phyloP scores from a whole-genome alignment of 2,113 vertebrate species.

The Rhabdomys dilectus region DNA sequence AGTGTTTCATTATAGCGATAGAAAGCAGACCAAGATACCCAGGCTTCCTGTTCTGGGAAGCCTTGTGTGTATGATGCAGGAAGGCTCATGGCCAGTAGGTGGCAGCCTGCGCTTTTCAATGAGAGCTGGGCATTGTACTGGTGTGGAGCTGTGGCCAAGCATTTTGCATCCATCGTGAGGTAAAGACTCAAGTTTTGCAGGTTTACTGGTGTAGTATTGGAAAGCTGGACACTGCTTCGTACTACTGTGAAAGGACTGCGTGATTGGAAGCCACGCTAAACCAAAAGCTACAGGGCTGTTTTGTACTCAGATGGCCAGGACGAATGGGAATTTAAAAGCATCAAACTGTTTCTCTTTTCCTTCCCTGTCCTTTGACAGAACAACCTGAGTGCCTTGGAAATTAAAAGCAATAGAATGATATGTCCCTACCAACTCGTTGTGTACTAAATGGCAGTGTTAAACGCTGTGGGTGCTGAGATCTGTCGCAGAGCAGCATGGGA shows the following conservation, averaged over 20 bases:
- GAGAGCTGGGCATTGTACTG: not conserved
- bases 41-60: not conserved
- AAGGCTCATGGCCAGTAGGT: conserved; percentile 79
- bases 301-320: not conserved
- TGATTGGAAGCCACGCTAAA: not conserved
- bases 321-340: not conserved
- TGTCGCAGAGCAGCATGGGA: not conserved
- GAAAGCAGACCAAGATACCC: not conserved
- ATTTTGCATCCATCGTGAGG: not conserved
- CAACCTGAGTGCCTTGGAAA: not conserved
- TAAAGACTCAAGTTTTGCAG: not conserved
- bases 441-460: not conserved
- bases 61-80: not conserved
- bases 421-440: not conserved
- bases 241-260: not conserved
- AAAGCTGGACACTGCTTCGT: not conserved
- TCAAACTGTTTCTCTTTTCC: not conserved
- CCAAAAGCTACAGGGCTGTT: not conserved
- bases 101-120: conserved; percentile 82
- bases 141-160: not conserved
- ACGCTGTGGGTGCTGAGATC: not conserved
- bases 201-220: conserved; percentile 9
- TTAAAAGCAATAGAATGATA: not conserved
- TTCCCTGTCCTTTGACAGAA: conserved; percentile 8
- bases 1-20: not conserved